Conservation (phyloP, 2,797 vertebrate genomes). For the Champsocephalus esox region DNA sequence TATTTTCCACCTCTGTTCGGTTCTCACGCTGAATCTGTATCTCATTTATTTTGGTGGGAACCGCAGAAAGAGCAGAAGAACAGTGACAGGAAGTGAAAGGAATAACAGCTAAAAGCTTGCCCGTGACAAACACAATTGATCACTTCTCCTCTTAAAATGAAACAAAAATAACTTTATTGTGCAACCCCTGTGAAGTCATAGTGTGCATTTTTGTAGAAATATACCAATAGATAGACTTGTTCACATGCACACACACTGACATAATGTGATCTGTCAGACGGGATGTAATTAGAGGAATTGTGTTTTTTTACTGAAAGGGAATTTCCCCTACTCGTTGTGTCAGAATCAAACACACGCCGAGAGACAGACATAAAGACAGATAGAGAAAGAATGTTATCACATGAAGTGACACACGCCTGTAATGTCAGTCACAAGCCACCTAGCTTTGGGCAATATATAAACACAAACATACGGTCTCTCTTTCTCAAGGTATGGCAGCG, state of each 20-base stretch:
- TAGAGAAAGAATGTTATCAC: too few species aligned
- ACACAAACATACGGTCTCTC: too few species aligned
- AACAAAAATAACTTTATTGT: background rate
- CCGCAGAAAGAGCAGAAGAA: background rate
- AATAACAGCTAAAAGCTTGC: too few species aligned
- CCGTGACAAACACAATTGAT: too few species aligned
- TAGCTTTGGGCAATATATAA: too few species aligned
- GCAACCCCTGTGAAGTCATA: too few species aligned
- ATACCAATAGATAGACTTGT: background rate
- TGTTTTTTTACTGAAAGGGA: slow-evolving; percentile 58
- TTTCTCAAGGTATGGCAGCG: too few species aligned
- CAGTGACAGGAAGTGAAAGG: slow-evolving; percentile 16
- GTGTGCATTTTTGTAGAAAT: background rate
- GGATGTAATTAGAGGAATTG: slow-evolving; percentile 43
- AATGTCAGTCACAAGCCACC: too few species aligned
- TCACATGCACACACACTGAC: background rate
- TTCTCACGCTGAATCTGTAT: background rate
- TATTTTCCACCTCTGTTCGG: too few species aligned
- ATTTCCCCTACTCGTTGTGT: slow-evolving; percentile 45
- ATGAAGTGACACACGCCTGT: too few species aligned
- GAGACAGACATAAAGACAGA: background rate
- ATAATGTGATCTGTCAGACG: slow-evolving; percentile 54
- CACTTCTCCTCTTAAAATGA: background rate
- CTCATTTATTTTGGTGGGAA: background rate
- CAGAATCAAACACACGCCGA: slow-evolving; percentile 39